A percentile compares a stretch with the other conserved stretches of the same genome.
phyloP scores from a whole-genome alignment of 2,797 vertebrate species.

The Onychomys leucogaster region DNA sequence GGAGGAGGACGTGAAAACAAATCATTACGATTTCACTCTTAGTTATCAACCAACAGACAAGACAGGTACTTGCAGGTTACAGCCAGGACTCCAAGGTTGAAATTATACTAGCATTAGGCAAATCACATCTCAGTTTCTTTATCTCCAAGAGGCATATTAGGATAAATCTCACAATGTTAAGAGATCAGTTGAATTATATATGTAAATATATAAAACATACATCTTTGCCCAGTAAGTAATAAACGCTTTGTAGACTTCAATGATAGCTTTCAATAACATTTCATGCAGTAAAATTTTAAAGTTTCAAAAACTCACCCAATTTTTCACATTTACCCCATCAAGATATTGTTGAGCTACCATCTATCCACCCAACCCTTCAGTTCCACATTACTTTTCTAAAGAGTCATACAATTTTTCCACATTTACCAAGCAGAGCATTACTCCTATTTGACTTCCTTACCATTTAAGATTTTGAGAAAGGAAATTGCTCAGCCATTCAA shows the following conservation, averaged over 20 bases:
- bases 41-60: background rate
- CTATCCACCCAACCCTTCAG: background rate
- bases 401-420: background rate
- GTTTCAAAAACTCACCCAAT: background rate
- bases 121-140: constrained; percentile 1
- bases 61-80: background rate
- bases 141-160: background rate
- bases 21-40: background rate
- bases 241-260: background rate
- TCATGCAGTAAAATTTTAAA: constrained; percentile 20
- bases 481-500: background rate
- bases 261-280: background rate
- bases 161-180: background rate
- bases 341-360: background rate
- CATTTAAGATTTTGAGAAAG: background rate
- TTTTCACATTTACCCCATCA: background rate
- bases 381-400: background rate
- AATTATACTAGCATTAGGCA: background rate
- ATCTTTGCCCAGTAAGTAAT: background rate
- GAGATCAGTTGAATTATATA: background rate
- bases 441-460: background rate
- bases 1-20: background rate
- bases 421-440: background rate
- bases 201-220: background rate
- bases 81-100: background rate